These are phyloP conservation scores for Lethrus apterus DNA, from an alignment of 1,140 invertebrate species.

Conservation along the genomic window DNA sequence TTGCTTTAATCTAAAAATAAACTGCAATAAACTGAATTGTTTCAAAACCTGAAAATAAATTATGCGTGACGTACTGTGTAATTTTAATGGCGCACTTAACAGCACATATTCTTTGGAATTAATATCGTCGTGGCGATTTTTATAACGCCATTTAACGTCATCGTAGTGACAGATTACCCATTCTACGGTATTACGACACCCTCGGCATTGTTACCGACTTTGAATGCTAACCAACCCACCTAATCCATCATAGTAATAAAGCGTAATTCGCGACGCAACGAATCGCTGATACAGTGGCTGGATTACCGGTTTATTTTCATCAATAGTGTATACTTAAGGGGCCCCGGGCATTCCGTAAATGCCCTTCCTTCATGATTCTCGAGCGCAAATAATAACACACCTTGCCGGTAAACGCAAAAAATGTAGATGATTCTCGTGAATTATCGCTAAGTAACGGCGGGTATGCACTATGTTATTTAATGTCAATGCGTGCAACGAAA, in stretches of 20 bases:
- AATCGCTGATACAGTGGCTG: conserved; percentile 16
- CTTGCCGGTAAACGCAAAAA: no score
- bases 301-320: conserved; percentile 15
- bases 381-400: conserved; percentile 12
- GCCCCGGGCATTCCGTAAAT: not conserved
- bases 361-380: conserved; percentile 6
- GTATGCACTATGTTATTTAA: no score
- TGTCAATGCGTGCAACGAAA: no score
- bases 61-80: no score
- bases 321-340: conserved; percentile 5
- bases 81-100: no score
- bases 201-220: conserved; percentile 9
- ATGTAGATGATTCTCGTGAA: no score
- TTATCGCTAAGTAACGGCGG: no score
- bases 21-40: no score
- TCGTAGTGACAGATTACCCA: conserved; percentile 17
- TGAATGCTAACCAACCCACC: conserved; percentile 13
- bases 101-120: no score
- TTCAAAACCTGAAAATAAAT: no score
- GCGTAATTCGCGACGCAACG: conserved; percentile 18
- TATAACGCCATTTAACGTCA: conserved; percentile 19
- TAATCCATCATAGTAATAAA: conserved; percentile 21
- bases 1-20: no score
- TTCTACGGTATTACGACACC: conserved; percentile 11
- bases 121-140: no score